Conservation (phyloP, 2,113 vertebrate genomes). For the Circaetus gallicus region DNA sequence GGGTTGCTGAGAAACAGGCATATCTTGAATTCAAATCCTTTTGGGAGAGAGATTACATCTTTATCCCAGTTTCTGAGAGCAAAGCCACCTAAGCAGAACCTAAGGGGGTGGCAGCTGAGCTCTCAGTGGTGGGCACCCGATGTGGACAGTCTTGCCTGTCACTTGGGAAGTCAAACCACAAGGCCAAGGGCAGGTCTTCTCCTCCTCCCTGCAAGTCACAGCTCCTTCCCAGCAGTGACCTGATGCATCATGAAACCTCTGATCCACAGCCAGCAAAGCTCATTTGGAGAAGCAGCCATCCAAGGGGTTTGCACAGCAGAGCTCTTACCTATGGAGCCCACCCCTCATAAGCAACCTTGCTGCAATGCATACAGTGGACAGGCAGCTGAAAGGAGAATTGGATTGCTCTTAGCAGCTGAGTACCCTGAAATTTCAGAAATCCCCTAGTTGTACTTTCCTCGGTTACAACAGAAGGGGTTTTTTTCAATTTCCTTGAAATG, state of each 20-base stretch:
- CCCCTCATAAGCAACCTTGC: neutral
- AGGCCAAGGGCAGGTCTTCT: neutral
- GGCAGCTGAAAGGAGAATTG: neutral
- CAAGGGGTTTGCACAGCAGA: neutral
- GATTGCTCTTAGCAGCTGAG: neutral
- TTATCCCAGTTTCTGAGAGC: neutral
- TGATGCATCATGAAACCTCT: fast-evolving
- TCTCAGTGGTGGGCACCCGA: fast-evolving
- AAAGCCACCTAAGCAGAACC: neutral
- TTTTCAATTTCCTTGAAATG: neutral
- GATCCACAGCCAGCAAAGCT: too few species aligned
- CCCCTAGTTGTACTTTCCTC: fast-evolving
- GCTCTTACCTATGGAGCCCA: neutral
- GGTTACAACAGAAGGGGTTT: neutral
- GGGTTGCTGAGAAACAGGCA: neutral
- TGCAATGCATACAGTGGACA: neutral
- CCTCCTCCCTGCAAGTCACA: neutral
- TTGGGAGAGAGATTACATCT: neutral
- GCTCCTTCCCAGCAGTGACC: neutral
- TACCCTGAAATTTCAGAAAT: neutral
- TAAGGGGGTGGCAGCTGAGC: neutral
- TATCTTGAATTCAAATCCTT: neutral
- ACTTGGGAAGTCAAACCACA: neutral
- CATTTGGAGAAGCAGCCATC: neutral
- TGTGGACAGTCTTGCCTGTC: fast-evolving